These are phyloP conservation scores for Zaprionus africanus DNA, from an alignment of 1,140 invertebrate genomes.

Conservation along the genomic window DNA sequence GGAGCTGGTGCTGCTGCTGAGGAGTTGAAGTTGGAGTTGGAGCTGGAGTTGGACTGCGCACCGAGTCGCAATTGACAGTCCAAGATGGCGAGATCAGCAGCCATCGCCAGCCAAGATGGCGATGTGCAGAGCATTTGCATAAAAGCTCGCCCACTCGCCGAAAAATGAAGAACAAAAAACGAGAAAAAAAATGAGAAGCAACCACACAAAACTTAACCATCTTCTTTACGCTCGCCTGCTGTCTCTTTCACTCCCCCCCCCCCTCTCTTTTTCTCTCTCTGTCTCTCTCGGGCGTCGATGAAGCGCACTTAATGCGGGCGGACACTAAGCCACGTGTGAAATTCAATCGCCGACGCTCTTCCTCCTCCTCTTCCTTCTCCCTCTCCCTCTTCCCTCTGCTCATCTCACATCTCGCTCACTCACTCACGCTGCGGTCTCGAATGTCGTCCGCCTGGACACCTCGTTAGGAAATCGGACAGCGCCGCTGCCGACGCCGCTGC, in stretches of 20 bases:
- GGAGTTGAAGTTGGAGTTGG: background rate
- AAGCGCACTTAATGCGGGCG: slow-evolving; percentile 80
- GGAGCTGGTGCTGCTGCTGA: background rate
- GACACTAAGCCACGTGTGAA: slow-evolving; percentile 83
- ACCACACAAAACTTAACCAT: slow-evolving; percentile 4
- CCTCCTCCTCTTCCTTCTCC: slow-evolving; percentile 21
- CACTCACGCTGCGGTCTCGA: slow-evolving; percentile 50
- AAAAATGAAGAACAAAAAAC: background rate
- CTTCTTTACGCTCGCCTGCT: slow-evolving; percentile 11
- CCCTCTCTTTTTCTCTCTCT: background rate
- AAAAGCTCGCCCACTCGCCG: slow-evolving; percentile 42
- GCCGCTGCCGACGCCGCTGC: slow-evolving; percentile 5
- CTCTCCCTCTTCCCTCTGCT: slow-evolving; percentile 16
- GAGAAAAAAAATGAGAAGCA: background rate
- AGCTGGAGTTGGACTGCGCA: slow-evolving; percentile 2
- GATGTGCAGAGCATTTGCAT: slow-evolving; percentile 56
- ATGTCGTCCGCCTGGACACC: slow-evolving; percentile 80
- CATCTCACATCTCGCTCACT: slow-evolving; percentile 1
- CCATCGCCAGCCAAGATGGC: slow-evolving; percentile 72
- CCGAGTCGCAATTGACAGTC: slow-evolving; percentile 50
- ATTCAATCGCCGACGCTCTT: slow-evolving; percentile 66
- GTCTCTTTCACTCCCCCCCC: slow-evolving; percentile 30
- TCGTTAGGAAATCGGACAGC: slow-evolving; percentile 61
- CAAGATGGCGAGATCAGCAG: slow-evolving; percentile 77
- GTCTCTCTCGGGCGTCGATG: slow-evolving; percentile 30